These are phyloP conservation scores for Cinclus mexicanus DNA, from an alignment of 2,113 vertebrate species.

Conservation along the genomic window DNA sequence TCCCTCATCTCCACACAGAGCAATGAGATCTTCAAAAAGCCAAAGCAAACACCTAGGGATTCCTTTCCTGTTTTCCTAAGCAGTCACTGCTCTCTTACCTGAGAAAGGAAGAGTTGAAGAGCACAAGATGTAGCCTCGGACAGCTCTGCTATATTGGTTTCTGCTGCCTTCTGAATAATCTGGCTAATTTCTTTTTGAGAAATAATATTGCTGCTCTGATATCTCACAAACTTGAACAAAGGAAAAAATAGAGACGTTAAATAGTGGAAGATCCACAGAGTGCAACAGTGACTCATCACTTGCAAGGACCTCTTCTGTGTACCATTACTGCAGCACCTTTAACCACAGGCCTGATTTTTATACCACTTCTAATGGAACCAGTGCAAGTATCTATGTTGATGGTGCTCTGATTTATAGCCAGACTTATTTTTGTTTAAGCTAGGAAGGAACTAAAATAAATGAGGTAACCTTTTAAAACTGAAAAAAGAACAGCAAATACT, in stretches of 20 bases:
- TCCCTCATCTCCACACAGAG: not conserved
- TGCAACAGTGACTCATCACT: not conserved
- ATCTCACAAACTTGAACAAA: constrained; percentile 80
- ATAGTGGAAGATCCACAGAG: not conserved
- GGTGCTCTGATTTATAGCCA: not conserved
- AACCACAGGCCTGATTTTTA: not conserved
- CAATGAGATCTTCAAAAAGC: not conserved
- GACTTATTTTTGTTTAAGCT: not conserved
- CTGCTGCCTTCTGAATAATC: constrained; percentile 77
- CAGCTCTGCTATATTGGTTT: constrained; percentile 77
- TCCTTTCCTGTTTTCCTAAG: not conserved
- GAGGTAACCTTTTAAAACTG: not conserved
- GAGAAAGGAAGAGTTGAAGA: constrained; percentile 80
- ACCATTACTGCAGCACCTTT: not conserved
- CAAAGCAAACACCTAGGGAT: not conserved
- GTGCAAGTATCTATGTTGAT: not conserved
- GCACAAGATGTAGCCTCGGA: constrained; percentile 69
- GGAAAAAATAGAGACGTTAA: not conserved
- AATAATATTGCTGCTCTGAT: constrained; percentile 70
- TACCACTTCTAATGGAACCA: not conserved
- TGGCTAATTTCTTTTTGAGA: constrained; percentile 78
- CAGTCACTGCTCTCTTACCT: constrained; percentile 74
- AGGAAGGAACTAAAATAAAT: not conserved
- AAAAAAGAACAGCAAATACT: not conserved
- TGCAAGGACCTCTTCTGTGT: not conserved